Evolutionary conservation across 2,113 vertebrate species (phyloP), one percentile per base, ranked within the genome.

Genomic region (Megalops atlanticus): DNA sequence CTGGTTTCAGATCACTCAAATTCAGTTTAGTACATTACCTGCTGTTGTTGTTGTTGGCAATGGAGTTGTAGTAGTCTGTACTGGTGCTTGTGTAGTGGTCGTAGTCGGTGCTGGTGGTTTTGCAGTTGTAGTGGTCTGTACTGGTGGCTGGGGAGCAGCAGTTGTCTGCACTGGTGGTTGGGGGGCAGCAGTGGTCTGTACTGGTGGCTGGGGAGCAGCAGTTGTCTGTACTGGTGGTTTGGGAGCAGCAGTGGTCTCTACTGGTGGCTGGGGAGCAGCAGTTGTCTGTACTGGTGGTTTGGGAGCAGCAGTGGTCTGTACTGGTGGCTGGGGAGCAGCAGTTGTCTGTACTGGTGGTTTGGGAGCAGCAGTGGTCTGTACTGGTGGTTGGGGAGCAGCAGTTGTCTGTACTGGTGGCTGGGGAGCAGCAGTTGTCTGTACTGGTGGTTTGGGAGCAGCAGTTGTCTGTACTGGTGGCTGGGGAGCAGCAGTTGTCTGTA

Each of bases 21-120:
- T 76, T 72, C 36, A n/a, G 75, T 5, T 0, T 18, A 54, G 69
- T 72, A 74, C 52, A 81, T 82, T 86, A 90, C 89, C 87, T 85
- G 85, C 35, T 18, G 35, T 27, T 58, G 31, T 16, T 43, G 77
- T 68, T n/a, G 49, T 58, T 38, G 35, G 33, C 58, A n/a, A 33
- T n/a, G 52, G 31, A 3, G 0, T 47, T 40, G 39, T 69, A 33
- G 54, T 45, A 31, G 31, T 27, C 33, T 43, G 71, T 52, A 38
- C 27, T 83, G 64, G 38, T 16, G 15, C 27, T 33, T 80, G 76
- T 10, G 6, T 47, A 27, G 39, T n/a, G n/a, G 72, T 33, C 33
- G 45, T 39, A n/a, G 81, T 47, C 58, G 31, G 33, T 10, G 31
- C 80, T 45, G 36, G 54, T 74, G n/a, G 27, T 72, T 73, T 31